Evolutionary conservation across 1,140 invertebrate genomes (phyloP), one percentile per base, ranked within the genome.

Genomic region (Pomacea maculata): DNA sequence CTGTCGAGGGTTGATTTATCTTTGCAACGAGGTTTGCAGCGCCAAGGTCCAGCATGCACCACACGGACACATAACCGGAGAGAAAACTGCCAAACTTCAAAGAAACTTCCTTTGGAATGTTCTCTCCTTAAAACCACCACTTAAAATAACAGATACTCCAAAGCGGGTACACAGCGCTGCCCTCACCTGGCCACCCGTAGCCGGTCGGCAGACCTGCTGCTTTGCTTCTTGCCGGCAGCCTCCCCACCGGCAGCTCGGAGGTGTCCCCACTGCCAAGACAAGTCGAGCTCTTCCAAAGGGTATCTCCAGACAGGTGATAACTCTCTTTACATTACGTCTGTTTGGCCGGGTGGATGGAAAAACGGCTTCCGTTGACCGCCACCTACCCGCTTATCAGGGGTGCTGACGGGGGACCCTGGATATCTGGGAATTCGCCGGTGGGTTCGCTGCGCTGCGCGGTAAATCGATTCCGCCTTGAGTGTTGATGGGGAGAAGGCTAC

Each of bases 311-410:
- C 11, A 65, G n/a, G 67, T 57, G 77, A 78, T 78, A 78, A 78
- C 77, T 70, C 77, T 55, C 77, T 17, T 63, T 34, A 25, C 67
- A 21, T 12, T 34, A 34, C 29, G 77, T 78, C 25, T 78, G 77
- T 78, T 78, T 78, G 77, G 77, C 54, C 67, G 77, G 77, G 77
- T 71, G 77, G 77, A 78, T 57, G 21, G 77, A 78, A 34, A 68
- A 71, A 78, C 77, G 77, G 57, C 67, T 78, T 78, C 77, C 77
- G 67, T 65, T 52, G 65, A 74, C 52, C 77, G 55, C 45, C 67
- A 70, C 76, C 34, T 55, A 78, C 65, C 65, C 77, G 77, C 77
- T 78, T 78, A 70, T 78, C 77, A 54, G 52, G 75, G 29, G 67
- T n/a, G 67, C n/a, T 12, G 67, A n/a, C 21, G 67, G 67, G 14